phyloP scores from a whole-genome alignment of 2,888 invertebrate species.

The Xylocampa areola region DNA sequence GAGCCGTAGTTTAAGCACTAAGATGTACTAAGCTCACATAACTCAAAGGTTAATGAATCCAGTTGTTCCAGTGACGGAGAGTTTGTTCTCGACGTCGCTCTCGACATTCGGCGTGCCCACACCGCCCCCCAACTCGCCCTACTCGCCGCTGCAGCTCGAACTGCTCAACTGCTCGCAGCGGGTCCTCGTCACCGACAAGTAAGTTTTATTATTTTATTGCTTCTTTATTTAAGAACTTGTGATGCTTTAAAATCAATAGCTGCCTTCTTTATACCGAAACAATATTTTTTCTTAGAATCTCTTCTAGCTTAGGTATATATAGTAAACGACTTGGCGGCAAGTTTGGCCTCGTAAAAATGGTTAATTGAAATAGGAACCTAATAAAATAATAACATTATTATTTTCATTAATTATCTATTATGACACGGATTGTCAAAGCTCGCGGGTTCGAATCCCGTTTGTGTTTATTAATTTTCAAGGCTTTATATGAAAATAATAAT shows the following conservation, averaged over 20 bases:
- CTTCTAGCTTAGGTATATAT: no score
- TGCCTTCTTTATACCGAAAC: no score
- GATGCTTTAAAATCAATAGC: conserved; percentile 3
- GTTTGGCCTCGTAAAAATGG: no score
- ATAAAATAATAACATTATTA: no score
- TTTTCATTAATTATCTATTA: no score
- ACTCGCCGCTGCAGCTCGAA: conserved; percentile 92
- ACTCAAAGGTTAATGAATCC: conserved; percentile 46
- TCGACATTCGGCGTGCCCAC: conserved; percentile 92
- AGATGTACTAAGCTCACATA: conserved; percentile 50
- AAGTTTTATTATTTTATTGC: conserved; percentile 56
- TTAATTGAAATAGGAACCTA: no score
- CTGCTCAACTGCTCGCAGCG: conserved; percentile 89
- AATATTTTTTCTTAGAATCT: no score
- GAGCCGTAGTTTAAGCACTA: conserved; percentile 28
- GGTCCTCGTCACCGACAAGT: conserved; percentile 85
- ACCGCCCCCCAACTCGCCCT: conserved; percentile 92
- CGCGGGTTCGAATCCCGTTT: no score
- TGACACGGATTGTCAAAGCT: no score
- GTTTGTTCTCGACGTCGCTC: conserved; percentile 91
- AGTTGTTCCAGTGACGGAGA: conserved; percentile 90
- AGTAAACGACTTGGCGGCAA: no score
- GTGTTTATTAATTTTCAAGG: no score
- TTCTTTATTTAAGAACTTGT: conserved; percentile 10
- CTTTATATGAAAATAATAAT: no score